Evolutionary conservation across 2,113 vertebrate species (phyloP).

Genomic region (Crotalus viridis): DNA sequence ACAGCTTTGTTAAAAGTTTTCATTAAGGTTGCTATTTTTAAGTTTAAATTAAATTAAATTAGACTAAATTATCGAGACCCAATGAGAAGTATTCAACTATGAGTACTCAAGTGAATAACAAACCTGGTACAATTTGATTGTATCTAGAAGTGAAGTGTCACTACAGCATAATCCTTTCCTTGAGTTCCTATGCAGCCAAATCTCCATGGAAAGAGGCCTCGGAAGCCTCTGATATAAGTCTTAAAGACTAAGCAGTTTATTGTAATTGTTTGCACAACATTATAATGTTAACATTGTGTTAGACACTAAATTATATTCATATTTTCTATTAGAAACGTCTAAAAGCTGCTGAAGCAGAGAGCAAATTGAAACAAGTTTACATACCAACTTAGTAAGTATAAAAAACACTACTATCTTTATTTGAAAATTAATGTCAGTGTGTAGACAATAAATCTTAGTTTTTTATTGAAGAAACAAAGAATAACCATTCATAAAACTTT

Average conservation of each 20-base stretch:
- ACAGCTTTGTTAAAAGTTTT: neutral
- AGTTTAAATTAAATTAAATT: neutral
- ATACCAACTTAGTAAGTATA: slow-evolving; percentile 97
- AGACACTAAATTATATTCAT: slow-evolving; percentile 15
- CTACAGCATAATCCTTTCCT: neutral
- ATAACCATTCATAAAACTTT: neutral
- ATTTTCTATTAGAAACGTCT: slow-evolving; percentile 86
- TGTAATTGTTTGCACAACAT: neutral
- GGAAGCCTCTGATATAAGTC: neutral
- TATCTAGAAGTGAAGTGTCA: neutral
- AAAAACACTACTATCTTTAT: slow-evolving; percentile 30
- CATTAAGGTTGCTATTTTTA: neutral
- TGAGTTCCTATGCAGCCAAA: neutral
- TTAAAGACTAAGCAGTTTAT: neutral
- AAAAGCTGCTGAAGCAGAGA: slow-evolving; percentile 96
- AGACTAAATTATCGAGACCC: neutral
- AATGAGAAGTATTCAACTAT: neutral
- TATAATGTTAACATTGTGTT: neutral
- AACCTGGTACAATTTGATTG: neutral
- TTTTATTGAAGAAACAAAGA: neutral
- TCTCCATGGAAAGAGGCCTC: neutral
- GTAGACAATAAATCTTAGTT: slow-evolving; percentile 2
- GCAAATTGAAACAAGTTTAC: slow-evolving; percentile 98
- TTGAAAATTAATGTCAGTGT: neutral
- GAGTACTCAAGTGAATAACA: neutral